Evolutionary conservation across 2,888 invertebrate species (phyloP), one percentile per base, ranked within the genome.

Genomic region (Xylocampa areola): DNA sequence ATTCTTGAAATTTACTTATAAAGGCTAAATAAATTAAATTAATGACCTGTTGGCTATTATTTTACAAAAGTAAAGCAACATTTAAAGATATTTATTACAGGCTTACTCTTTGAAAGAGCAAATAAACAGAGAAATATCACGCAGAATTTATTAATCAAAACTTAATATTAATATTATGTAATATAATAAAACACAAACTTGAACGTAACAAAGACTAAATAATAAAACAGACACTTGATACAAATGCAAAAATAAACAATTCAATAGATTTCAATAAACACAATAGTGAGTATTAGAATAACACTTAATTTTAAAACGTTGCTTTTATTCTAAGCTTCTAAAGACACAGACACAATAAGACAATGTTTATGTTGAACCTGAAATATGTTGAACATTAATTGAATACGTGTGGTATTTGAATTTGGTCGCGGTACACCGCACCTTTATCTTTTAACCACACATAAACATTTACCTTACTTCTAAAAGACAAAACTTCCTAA

Each of bases 371-470:
- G 11, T 45, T 43, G 35, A 60, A 63, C 36, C 45, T 62, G 61
- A 70, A 68, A 62, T 65, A 66, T 68, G 49, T 64, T 54, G 36
- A 67, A 61, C 69, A 59, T 58, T 58, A 55, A 61, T 58, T 54
- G 39, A 48, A 51, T 52, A 51, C 51, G 64, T 32, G 71, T 45
- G 60, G 73, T 44, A 70, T 78, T 78, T 68, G 19, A 68, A 67
- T 70, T 76, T 61, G 37, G 39, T 45, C 33, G 45, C 47, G 71
- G 65, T 33, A 54, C 14, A 5, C 48, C 67, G 44, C 51, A 55
- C 2, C 32, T 64, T 54, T 48, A 25, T 70, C 49, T 61, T 67
- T 30, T 1, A 62, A 63, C 57, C 70, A 63, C 59, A 33, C 36
- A 36, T 35, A 57, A 37, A 29, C 52, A 61, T 35, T 25, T 43